Evolutionary conservation across 2,888 invertebrate genomes (phyloP), one percentile per base, ranked within the genome.

Genomic region (Lasioglossum villosulum): DNA sequence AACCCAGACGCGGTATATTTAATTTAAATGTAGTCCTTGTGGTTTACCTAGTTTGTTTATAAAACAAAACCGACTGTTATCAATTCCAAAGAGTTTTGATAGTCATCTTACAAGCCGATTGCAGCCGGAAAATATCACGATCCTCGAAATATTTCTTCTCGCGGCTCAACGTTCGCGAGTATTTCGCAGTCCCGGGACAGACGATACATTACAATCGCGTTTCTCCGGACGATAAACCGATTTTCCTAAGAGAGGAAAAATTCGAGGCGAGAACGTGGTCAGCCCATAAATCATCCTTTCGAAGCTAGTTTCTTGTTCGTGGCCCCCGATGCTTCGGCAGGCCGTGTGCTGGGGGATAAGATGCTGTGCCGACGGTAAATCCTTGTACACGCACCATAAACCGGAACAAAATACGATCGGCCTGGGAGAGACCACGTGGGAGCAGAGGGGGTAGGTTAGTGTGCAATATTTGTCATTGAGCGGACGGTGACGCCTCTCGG

Each of bases 271-370:
- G 70, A 78, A 30, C 84, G 42, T 59, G 81, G 73, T 78, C 84
- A 79, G 48, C 78, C 72, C 81, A 81, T 84, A 86, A 86, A 86
- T 84, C 84, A 84, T 78, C 76, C 66, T 70, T 63, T 71, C 52
- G 39, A 68, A 34, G 59, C 59, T 14, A 45, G 42, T 48, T 66
- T 37, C 73, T 72, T 48, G 73, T 45, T 63, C 72, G 42, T 19
- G 30, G 12, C n/a, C 27, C 30, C 23, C n/a, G 45, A 30, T 8
- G 68, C 56, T 56, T 76, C 70, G 80, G 70, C 52, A 68, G 68
- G 52, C 68, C 48, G 48, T 39, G 59, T 30, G 75, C 23, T 30
- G 23, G 16, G 30, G 66, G 39, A 68, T 68, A 74, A 70, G 27
- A 70, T 16, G 70, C 76, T 27, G n/a, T 66, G 42, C 66, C 48